phyloP scores from a whole-genome alignment of 64 coral and sea anemone genomes.

The Acropora yongei region DNA sequence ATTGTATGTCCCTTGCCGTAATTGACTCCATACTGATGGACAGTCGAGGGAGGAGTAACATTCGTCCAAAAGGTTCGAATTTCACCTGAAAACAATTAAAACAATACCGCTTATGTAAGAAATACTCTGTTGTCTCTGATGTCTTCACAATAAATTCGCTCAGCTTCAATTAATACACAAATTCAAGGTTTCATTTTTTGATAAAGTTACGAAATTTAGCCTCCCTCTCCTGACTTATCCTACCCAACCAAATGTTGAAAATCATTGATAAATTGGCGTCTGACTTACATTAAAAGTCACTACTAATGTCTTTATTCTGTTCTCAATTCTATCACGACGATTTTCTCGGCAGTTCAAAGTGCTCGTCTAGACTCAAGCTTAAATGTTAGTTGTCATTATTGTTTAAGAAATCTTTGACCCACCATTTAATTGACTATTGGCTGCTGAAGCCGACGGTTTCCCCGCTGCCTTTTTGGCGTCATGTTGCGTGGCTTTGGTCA shows the following conservation, averaged over 20 bases:
- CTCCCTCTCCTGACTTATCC: too few species aligned
- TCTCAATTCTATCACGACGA: too few species aligned
- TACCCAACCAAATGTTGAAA: too few species aligned
- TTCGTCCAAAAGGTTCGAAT: conserved; percentile 77
- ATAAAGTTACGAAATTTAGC: too few species aligned
- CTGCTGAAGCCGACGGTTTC: background rate
- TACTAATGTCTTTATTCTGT: too few species aligned
- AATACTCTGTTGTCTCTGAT: too few species aligned
- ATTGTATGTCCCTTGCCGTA: conserved; percentile 87
- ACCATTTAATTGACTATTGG: background rate
- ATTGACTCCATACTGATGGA: conserved; percentile 71
- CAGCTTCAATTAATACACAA: background rate
- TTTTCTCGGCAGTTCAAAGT: too few species aligned
- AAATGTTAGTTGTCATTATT: too few species aligned
- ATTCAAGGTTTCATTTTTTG: background rate
- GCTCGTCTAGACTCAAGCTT: too few species aligned
- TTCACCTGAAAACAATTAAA: conserved; percentile 46
- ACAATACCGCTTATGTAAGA: background rate
- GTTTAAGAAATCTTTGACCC: background rate
- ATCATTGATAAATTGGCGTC: too few species aligned
- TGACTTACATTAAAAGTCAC: too few species aligned
- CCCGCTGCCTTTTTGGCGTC: background rate
- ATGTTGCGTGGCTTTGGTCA: background rate
- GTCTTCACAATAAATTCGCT: too few species aligned
- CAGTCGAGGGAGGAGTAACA: conserved; percentile 75